These are phyloP conservation scores for Daboia siamensis DNA, from an alignment of 2,113 vertebrate species.

Conservation along the genomic window DNA sequence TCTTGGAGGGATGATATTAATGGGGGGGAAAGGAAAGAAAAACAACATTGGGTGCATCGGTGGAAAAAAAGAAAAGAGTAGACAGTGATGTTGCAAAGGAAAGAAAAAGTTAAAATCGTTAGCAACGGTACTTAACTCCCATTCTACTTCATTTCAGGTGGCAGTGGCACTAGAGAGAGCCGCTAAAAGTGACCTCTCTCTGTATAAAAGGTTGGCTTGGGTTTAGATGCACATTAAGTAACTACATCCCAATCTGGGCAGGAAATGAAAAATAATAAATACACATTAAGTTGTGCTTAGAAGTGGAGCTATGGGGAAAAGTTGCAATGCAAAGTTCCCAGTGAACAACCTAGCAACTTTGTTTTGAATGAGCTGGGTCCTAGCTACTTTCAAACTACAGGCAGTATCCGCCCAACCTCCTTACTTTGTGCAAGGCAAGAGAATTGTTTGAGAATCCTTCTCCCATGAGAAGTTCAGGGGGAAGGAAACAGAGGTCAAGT, in stretches of 20 bases:
- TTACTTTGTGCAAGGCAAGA: neutral
- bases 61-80: neutral
- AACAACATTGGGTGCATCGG: neutral
- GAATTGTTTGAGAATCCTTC: neutral
- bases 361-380: neutral
- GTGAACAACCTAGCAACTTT: neutral
- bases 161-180: neutral
- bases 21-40: neutral
- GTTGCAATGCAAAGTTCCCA: neutral
- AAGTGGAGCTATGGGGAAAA: neutral
- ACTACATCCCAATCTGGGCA: neutral
- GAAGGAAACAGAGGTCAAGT: neutral
- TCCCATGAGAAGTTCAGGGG: neutral
- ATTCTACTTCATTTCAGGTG: neutral
- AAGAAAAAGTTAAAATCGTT: neutral
- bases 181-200: neutral
- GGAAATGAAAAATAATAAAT: neutral
- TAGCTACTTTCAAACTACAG: neutral
- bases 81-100: neutral
- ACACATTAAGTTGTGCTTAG: neutral
- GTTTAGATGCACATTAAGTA: neutral
- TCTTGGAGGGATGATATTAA: slow-evolving; percentile 35
- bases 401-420: neutral
- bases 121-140: neutral
- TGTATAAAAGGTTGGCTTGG: neutral